Evolutionary conservation across 2,113 vertebrate genomes (phyloP).

Genomic region (Elephas maximus): DNA sequence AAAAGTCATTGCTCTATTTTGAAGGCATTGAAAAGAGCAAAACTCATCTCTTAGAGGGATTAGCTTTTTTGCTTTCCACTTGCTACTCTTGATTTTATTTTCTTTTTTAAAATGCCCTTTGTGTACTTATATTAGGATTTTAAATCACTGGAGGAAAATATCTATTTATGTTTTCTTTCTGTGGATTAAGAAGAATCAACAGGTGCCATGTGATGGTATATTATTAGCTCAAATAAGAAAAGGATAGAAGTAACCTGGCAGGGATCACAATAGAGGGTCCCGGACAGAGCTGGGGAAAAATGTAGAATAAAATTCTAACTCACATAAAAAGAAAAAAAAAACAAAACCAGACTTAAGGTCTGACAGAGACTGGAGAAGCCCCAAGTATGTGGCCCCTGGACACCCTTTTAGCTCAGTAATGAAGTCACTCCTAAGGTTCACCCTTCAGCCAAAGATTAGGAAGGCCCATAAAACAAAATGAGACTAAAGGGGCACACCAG

Average conservation of each 20-base stretch:
- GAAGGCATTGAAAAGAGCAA: conserved; percentile 62
- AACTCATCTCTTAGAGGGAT: conserved; percentile 53
- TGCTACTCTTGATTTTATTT: neutral
- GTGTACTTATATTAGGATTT: conserved; percentile 12
- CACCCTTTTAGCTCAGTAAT: no score
- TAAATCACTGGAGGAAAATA: conserved; percentile 14
- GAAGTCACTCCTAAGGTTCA: no score
- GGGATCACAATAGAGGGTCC: no score
- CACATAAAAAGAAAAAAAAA: no score
- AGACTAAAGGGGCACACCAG: no score
- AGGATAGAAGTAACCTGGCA: neutral
- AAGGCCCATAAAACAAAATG: no score
- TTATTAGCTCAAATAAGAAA: conserved; percentile 15
- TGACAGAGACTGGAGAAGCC: no score
- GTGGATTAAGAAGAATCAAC: neutral
- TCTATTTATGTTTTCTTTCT: neutral
- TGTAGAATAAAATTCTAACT: no score
- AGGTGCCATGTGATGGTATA: neutral
- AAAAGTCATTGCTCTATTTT: conserved; percentile 43
- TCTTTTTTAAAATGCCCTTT: conserved; percentile 20
- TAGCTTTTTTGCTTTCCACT: neutral
- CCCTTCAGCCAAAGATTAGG: no score
- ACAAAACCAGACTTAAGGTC: no score
- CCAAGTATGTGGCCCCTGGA: no score
- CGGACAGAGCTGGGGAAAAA: no score